Base-by-base conservation (phyloP, 2,888 invertebrate species). In the Ophion slaviceki region DNA sequence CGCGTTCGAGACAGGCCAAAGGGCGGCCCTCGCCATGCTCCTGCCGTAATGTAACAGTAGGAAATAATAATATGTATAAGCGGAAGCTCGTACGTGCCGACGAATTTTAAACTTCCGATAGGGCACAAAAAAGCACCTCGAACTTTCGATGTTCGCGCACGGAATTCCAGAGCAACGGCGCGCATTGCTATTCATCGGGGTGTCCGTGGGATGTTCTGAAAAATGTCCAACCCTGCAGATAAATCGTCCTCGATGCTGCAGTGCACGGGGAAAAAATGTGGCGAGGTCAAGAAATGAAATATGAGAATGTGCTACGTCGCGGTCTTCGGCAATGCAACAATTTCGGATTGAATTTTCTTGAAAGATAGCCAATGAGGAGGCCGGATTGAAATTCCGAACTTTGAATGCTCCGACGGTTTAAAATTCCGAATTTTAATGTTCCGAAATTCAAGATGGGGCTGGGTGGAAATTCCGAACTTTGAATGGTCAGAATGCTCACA, bases 81-180 rank as follows among this genome's bases (percentile, higher is more conserved):
- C 17, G 10, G 20, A 74, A 59, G 28, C 47, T 66, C 82, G 79
- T 79, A 76, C 75, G 80, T 81, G 78, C 77, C 20, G 24, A 20
- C 32, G 47, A 59, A 82, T 68, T 79, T 75, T 76, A 76, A 85
- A 71, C 74, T 81, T 68, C 40, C 68, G 62, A 75, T 59, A 28
- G 61, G 6, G 45, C 20, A 59, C 2, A 53, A 53, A 53, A 53
- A 53, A 53, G 17, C 57, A 36, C 20, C 36, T 17, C 71, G 47
- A 47, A 80, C 24, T 68, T 61, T 32, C 64, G n/a, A 24, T 14
- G 40, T 67, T 67, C 57, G 40, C 61, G 36, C n/a, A 28, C 40
- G 14, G 32, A 77, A 40, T 77, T 79, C 68, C 14, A 47, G 24
- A 64, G 62, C 17, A 28, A 36, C 36, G 28, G 40, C n/a, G 61